Percentiles rank a stretch among this genome's conserved stretches.
phyloP scores from a whole-genome alignment of 2,888 invertebrate genomes.

The Cynaeus angustus region DNA sequence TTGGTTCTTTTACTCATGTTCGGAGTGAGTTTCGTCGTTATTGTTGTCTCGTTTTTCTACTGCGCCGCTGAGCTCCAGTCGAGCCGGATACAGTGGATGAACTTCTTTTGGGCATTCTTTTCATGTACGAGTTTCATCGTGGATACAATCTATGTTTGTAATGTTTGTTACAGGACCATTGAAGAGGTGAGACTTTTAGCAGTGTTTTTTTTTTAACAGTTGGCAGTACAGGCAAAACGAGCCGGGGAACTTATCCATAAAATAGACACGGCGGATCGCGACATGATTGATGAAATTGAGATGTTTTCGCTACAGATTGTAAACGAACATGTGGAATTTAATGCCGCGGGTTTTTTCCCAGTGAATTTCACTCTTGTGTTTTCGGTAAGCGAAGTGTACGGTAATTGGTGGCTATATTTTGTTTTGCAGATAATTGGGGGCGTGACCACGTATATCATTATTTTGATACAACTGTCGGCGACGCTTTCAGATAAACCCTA shows the following conservation, averaged over 20 bases:
- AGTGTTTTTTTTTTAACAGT: too few species aligned
- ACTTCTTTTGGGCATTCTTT: constrained; percentile 2
- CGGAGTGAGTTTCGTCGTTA: constrained; percentile 56
- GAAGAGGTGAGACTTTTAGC: constrained; percentile 59
- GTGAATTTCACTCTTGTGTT: constrained; percentile 64
- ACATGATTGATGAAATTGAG: constrained; percentile 64
- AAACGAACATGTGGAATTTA: constrained; percentile 64
- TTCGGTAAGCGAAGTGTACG: constrained; percentile 57
- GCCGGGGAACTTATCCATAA: constrained; percentile 63
- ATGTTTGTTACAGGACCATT: constrained; percentile 58
- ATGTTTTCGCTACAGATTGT: constrained; percentile 67
- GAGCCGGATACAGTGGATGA: background rate
- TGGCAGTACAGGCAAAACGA: constrained; percentile 57
- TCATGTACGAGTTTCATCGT: constrained; percentile 49
- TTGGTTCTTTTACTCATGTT: constrained; percentile 55
- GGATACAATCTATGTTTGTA: constrained; percentile 58
- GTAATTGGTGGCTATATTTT: background rate
- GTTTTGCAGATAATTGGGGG: constrained; percentile 63
- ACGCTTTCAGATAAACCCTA: constrained; percentile 23
- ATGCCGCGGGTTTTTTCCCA: constrained; percentile 65
- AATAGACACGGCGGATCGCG: constrained; percentile 62
- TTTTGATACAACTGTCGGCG: constrained; percentile 62
- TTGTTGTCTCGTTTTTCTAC: background rate
- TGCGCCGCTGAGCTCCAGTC: constrained; percentile 2
- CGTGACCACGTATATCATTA: constrained; percentile 65